Evolutionary conservation across 2,888 invertebrate species (phyloP).

Genomic region (Morinoia aosen): DNA sequence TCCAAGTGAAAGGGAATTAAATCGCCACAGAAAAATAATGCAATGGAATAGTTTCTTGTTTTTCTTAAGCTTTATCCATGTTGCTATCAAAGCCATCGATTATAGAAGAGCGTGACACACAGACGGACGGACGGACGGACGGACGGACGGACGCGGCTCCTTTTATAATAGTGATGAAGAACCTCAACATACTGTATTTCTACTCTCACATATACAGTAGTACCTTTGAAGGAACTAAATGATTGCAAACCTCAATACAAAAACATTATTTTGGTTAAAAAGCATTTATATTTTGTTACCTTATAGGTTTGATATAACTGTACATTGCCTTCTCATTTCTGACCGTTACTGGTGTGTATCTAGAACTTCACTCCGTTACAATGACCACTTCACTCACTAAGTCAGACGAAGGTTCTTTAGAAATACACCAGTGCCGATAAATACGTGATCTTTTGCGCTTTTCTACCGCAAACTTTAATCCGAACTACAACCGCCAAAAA

Average conservation of each 20-base stretch:
- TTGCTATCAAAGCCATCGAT: too few species aligned
- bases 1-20: too few species aligned
- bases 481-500: not conserved
- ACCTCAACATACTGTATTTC: too few species aligned
- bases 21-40: too few species aligned
- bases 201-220: too few species aligned
- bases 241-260: not conserved
- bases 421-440: not conserved
- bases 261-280: not conserved
- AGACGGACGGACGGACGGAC: too few species aligned
- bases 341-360: not conserved
- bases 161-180: too few species aligned
- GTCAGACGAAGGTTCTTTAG: not conserved
- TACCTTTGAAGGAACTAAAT: not conserved
- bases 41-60: too few species aligned
- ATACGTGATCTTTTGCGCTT: not conserved
- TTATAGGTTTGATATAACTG: not conserved
- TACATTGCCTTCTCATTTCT: not conserved
- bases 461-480: not conserved
- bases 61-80: too few species aligned
- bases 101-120: too few species aligned
- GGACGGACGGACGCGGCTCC: too few species aligned
- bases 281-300: not conserved
- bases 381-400: not conserved
- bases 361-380: not conserved